Evolutionary conservation across 64 coral and sea anemone genomes (phyloP).

Genomic region (Montipora efflorescens): DNA sequence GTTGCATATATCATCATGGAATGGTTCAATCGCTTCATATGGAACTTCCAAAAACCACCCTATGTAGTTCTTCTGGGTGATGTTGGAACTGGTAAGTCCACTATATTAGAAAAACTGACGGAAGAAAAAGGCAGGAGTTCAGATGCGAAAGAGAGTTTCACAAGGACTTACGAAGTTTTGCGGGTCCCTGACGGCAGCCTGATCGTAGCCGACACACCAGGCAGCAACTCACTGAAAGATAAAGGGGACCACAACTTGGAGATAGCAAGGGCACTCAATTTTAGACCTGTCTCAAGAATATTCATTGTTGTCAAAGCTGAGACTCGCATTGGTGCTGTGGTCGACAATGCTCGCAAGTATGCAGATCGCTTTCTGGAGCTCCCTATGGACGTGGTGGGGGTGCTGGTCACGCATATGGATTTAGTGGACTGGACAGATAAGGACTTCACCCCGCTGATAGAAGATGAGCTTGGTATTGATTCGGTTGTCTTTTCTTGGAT

Average conservation of each 20-base stretch:
- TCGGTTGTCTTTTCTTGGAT: slow-evolving; percentile 27
- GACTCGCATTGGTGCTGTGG: slow-evolving; percentile 49
- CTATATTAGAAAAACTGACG: slow-evolving; percentile 38
- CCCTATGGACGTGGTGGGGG: slow-evolving; percentile 27
- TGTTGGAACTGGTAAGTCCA: slow-evolving; percentile 48
- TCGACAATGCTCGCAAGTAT: slow-evolving; percentile 59
- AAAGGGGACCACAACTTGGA: slow-evolving; percentile 14
- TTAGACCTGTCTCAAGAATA: slow-evolving; percentile 47
- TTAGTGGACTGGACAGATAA: slow-evolving; percentile 32
- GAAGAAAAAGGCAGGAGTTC: slow-evolving; percentile 35
- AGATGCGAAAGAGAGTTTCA: slow-evolving; percentile 43
- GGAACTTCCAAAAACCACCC: background rate
- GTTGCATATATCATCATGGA: too few relatives aligned
- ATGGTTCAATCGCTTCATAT: too few relatives aligned
- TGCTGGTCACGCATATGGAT: slow-evolving; percentile 60
- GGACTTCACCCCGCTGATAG: slow-evolving; percentile 3
- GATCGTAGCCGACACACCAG: slow-evolving; percentile 48
- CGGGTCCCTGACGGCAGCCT: slow-evolving; percentile 46
- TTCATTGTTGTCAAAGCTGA: slow-evolving; percentile 66
- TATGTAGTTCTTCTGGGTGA: slow-evolving; percentile 59
- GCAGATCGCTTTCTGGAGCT: slow-evolving; percentile 58
- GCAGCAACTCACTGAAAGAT: slow-evolving; percentile 55
- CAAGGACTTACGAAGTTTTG: background rate
- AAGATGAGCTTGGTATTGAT: slow-evolving; percentile 50
- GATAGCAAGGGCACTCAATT: slow-evolving; percentile 28